Evolutionary conservation across 2,113 vertebrate genomes (phyloP).

Genomic region (Eira barbara): DNA sequence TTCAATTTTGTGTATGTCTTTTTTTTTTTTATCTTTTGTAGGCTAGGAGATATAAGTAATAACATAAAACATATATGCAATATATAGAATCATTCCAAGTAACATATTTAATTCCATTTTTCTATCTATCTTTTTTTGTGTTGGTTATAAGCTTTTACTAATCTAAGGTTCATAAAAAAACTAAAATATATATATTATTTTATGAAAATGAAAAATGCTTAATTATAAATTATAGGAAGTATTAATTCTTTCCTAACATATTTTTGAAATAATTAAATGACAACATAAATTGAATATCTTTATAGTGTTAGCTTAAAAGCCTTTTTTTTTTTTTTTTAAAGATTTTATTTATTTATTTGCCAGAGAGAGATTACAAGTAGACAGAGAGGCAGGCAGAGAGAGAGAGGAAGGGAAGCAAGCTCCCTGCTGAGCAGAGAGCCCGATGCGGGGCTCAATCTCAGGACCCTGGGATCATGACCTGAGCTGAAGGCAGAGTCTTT

Average conservation of each 20-base stretch:
- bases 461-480: no score
- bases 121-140: neutral
- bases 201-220: constrained; percentile 1
- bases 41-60: neutral
- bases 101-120: neutral
- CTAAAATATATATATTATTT: neutral
- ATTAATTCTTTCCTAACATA: neutral
- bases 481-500: no score
- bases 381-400: no score
- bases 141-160: neutral
- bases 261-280: neutral
- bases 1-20: neutral
- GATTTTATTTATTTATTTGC: no score
- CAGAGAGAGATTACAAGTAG: no score
- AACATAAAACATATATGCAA: neutral
- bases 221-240: neutral
- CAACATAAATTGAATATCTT: neutral
- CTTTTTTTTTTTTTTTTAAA: neutral
- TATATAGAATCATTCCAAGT: neutral
- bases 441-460: no score
- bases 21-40: neutral
- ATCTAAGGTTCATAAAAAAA: neutral
- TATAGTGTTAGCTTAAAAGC: constrained; percentile 1
- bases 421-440: no score
- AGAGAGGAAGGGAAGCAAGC: no score